Evolutionary conservation across 2,797 vertebrate species (phyloP).

Genomic region (Trichosurus vulpecula): DNA sequence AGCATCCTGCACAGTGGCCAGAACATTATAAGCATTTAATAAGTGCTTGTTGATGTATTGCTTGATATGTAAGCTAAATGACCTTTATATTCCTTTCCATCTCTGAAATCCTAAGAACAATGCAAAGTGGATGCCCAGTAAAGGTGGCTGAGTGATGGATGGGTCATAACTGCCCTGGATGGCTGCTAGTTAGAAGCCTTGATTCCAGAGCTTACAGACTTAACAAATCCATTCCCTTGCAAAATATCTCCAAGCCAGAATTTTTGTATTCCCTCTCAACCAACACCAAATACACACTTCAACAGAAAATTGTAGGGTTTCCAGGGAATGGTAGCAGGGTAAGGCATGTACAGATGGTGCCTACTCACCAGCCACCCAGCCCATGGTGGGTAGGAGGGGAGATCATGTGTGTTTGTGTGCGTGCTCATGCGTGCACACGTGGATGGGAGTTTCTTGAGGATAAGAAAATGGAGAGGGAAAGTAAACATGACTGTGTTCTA

Average conservation of each 20-base stretch:
- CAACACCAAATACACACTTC: not conserved
- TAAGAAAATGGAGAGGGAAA: not conserved
- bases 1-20: not conserved
- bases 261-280: not conserved
- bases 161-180: not conserved
- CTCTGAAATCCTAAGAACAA: not conserved
- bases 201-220: not conserved
- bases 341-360: not conserved
- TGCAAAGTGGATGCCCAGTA: not conserved
- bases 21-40: not conserved
- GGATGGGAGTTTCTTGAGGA: not conserved
- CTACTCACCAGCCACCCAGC: not conserved
- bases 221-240: not conserved
- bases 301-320: not conserved
- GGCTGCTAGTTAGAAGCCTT: not conserved
- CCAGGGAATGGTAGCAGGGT: not conserved
- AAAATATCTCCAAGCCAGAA: not conserved
- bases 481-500: not conserved
- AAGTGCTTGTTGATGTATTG: not conserved
- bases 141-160: not conserved
- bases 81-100: not conserved
- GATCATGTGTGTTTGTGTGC: conserved; percentile 1
- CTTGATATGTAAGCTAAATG: not conserved
- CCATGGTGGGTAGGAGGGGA: not conserved
- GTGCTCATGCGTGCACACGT: not conserved